Evolutionary conservation across 2,113 vertebrate genomes (phyloP).

Genomic region (Protomyctophum bolini): DNA sequence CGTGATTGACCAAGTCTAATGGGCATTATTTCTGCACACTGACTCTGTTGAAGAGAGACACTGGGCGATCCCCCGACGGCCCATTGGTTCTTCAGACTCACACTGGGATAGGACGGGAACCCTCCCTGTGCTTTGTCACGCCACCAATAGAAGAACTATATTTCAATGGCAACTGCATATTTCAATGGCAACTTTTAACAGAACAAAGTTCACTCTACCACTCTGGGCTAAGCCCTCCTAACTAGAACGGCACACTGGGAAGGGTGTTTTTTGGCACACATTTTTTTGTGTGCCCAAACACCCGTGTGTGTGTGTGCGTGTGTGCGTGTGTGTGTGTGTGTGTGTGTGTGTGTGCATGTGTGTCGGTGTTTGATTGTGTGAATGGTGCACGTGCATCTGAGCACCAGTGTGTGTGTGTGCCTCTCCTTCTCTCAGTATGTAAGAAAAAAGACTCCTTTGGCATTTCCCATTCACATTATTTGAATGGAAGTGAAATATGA

Average conservation of each 20-base stretch:
- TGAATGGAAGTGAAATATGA: conserved; percentile 74
- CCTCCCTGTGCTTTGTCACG: conserved; percentile 74
- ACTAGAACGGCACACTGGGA: conserved; percentile 27
- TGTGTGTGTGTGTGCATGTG: conserved; percentile 19
- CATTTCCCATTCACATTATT: conserved; percentile 62
- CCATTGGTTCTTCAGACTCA: conserved; percentile 75
- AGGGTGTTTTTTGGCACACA: neutral
- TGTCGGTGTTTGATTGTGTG: conserved; percentile 11
- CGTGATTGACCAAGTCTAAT: conserved; percentile 87
- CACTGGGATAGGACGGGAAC: conserved; percentile 76
- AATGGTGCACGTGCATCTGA: conserved; percentile 16
- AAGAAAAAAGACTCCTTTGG: conserved; percentile 47
- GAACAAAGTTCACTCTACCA: conserved; percentile 63
- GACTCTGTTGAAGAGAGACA: conserved; percentile 82
- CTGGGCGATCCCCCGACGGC: conserved; percentile 70
- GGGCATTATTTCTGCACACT: conserved; percentile 89
- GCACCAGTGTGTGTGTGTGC: conserved; percentile 11
- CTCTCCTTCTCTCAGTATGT: no score
- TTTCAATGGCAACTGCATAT: conserved; percentile 73
- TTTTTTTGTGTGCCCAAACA: conserved; percentile 1
- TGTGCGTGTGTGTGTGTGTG: conserved; percentile 10
- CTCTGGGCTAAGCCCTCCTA: conserved; percentile 68
- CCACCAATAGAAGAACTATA: conserved; percentile 72
- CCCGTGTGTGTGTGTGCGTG: conserved; percentile 27
- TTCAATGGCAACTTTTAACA: conserved; percentile 73